phyloP scores from a whole-genome alignment of 2,113 vertebrate species.

The Clinocottus analis region DNA sequence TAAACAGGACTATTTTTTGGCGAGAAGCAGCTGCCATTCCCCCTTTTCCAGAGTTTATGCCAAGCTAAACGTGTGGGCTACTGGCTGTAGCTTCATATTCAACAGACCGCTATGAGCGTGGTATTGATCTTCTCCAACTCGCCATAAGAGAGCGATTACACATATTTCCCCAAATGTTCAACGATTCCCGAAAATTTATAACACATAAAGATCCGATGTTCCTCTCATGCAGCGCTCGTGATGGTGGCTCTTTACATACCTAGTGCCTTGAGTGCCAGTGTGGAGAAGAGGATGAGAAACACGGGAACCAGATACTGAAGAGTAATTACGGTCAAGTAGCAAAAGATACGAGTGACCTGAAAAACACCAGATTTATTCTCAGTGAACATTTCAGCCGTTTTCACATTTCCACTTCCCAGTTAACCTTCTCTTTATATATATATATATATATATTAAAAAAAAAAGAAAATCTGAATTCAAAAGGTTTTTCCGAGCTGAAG shows the following conservation, averaged over 20 bases:
- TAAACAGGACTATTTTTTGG: neutral
- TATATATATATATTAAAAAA: too few relatives aligned
- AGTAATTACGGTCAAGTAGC: constrained; percentile 92
- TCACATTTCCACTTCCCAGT: neutral
- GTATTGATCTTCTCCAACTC: neutral
- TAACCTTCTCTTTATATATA: too few relatives aligned
- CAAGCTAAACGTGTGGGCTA: neutral
- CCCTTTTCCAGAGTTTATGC: neutral
- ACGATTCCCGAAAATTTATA: neutral
- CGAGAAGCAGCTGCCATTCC: neutral
- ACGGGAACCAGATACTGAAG: constrained; percentile 93
- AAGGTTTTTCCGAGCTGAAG: neutral
- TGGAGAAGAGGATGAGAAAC: constrained; percentile 90
- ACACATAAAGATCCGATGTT: neutral
- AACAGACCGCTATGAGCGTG: neutral
- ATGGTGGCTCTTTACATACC: constrained; percentile 78
- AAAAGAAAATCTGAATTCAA: too few relatives aligned
- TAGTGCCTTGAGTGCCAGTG: constrained; percentile 89
- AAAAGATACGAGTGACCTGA: constrained; percentile 93
- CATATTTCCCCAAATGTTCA: neutral
- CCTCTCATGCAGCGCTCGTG: neutral
- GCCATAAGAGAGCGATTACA: neutral
- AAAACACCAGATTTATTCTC: neutral
- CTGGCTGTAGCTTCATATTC: neutral
- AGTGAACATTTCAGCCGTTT: neutral